Conservation (phyloP, 2,888 invertebrate species). For the Xylota sylvarum region DNA sequence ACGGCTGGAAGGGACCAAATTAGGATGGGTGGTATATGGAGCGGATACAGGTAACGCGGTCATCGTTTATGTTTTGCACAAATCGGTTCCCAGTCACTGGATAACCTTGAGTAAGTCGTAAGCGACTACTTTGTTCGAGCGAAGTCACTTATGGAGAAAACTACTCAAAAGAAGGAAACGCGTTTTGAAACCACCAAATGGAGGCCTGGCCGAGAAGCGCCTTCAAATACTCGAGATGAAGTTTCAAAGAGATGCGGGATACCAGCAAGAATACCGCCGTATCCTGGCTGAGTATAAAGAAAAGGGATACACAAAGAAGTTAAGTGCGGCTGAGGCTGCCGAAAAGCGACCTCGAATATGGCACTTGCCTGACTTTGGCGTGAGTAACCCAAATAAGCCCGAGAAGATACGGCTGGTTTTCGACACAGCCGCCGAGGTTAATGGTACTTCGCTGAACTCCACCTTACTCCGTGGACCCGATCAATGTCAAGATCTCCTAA, state of each 20-base stretch:
- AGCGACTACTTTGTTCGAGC: slow-evolving; percentile 61
- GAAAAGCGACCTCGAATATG: slow-evolving; percentile 57
- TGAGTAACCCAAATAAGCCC: slow-evolving; percentile 78
- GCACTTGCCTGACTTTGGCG: slow-evolving; percentile 78
- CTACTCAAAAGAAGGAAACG: slow-evolving; percentile 5
- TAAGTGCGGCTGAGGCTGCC: slow-evolving; percentile 61
- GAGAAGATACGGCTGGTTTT: slow-evolving; percentile 79
- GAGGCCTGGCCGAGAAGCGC: too few species aligned
- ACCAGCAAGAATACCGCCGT: slow-evolving; percentile 38
- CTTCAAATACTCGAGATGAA: too few species aligned
- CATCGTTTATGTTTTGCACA: too few species aligned
- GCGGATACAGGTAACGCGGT: not conserved
- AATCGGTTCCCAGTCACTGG: too few species aligned
- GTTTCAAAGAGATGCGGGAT: too few species aligned
- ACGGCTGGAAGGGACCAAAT: slow-evolving; percentile 30
- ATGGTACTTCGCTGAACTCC: slow-evolving; percentile 78
- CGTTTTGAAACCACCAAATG: slow-evolving; percentile 50
- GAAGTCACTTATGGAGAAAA: not conserved
- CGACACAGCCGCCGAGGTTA: slow-evolving; percentile 79
- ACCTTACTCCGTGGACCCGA: too few species aligned
- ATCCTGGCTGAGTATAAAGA: slow-evolving; percentile 66
- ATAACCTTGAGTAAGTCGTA: too few species aligned
- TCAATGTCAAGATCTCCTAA: slow-evolving; percentile 77
- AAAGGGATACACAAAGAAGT: slow-evolving; percentile 74
- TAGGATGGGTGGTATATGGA: slow-evolving; percentile 7